Percentiles rank a stretch among this genome's conserved stretches.
Evolutionary conservation across 2,888 invertebrate species (phyloP).

Genomic region (Drosophila niveifrons): DNA sequence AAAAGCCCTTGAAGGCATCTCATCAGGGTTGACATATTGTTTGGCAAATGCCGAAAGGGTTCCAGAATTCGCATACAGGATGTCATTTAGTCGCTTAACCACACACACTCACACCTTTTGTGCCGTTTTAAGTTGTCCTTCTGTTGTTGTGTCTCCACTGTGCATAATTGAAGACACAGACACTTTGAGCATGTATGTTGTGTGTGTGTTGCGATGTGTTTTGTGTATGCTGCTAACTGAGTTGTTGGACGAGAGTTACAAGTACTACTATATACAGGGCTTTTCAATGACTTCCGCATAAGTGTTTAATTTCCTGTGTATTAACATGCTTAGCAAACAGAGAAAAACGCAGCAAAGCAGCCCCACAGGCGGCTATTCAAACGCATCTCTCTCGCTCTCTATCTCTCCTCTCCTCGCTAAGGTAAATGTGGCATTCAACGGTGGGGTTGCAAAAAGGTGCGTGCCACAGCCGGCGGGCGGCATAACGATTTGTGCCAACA

Average conservation of each 20-base stretch:
- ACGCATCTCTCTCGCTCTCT: slow-evolving; percentile 37
- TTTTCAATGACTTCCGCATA: slow-evolving; percentile 79
- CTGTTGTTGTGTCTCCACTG: slow-evolving; percentile 50
- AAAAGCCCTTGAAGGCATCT: neutral
- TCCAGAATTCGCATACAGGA: slow-evolving; percentile 14
- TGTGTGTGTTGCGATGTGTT: slow-evolving; percentile 33
- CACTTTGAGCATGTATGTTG: slow-evolving; percentile 50
- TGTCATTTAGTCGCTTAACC: slow-evolving; percentile 18
- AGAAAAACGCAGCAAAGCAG: slow-evolving; percentile 54
- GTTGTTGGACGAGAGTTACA: slow-evolving; percentile 13
- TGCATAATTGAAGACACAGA: slow-evolving; percentile 74
- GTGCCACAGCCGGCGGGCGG: slow-evolving; percentile 51
- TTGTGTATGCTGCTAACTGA: slow-evolving; percentile 21
- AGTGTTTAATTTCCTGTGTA: slow-evolving; percentile 80
- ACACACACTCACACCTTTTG: neutral
- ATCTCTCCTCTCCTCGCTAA: neutral
- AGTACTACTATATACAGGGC: slow-evolving; percentile 27
- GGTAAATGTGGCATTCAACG: neutral
- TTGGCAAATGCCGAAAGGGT: neutral
- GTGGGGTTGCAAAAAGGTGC: slow-evolving; percentile 66
- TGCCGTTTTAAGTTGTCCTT: slow-evolving; percentile 34
- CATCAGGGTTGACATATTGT: neutral
- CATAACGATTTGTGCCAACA: slow-evolving; percentile 80
- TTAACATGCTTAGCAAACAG: slow-evolving; percentile 74
- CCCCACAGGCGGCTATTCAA: slow-evolving; percentile 36